These are phyloP conservation scores for Pyrgus malvae DNA, from an alignment of 2,888 invertebrate genomes.

Conservation along the genomic window DNA sequence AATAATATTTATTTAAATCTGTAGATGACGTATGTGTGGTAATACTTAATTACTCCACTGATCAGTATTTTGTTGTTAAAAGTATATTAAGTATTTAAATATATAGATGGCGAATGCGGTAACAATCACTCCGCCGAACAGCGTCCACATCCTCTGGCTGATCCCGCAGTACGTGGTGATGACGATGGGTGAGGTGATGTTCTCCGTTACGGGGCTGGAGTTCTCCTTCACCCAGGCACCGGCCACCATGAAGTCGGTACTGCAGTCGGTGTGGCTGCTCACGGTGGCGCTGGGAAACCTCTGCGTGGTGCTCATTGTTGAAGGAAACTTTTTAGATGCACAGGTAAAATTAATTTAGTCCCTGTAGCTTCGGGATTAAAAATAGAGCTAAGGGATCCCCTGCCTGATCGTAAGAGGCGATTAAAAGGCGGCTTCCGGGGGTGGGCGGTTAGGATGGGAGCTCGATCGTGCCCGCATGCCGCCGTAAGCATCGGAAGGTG, in stretches of 20 bases:
- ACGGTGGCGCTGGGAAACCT: slow-evolving; percentile 97
- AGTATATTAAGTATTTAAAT: not conserved
- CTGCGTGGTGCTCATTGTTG: slow-evolving; percentile 94
- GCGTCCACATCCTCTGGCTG: slow-evolving; percentile 91
- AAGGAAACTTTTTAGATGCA: slow-evolving; percentile 87
- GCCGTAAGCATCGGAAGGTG: too few relatives aligned
- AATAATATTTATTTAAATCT: too few relatives aligned
- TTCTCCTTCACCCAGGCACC: slow-evolving; percentile 98
- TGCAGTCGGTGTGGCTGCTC: slow-evolving; percentile 95
- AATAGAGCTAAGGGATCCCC: too few relatives aligned
- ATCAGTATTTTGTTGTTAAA: not conserved
- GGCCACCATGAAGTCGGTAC: slow-evolving; percentile 94
- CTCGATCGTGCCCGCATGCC: too few relatives aligned
- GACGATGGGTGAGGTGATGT: slow-evolving; percentile 97
- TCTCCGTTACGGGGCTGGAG: slow-evolving; percentile 96
- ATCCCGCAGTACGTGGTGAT: slow-evolving; percentile 96
- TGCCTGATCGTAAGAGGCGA: too few relatives aligned
- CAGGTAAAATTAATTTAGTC: slow-evolving; percentile 81
- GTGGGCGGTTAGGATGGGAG: too few relatives aligned
- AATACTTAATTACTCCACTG: too few relatives aligned
- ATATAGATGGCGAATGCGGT: slow-evolving; percentile 56
- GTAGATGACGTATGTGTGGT: too few relatives aligned
- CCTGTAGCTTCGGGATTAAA: too few relatives aligned
- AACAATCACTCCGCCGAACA: slow-evolving; percentile 85
- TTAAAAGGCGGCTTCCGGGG: too few relatives aligned